Base-by-base conservation (phyloP, 2,113 vertebrate species). In the Rhinolophus sinicus region DNA sequence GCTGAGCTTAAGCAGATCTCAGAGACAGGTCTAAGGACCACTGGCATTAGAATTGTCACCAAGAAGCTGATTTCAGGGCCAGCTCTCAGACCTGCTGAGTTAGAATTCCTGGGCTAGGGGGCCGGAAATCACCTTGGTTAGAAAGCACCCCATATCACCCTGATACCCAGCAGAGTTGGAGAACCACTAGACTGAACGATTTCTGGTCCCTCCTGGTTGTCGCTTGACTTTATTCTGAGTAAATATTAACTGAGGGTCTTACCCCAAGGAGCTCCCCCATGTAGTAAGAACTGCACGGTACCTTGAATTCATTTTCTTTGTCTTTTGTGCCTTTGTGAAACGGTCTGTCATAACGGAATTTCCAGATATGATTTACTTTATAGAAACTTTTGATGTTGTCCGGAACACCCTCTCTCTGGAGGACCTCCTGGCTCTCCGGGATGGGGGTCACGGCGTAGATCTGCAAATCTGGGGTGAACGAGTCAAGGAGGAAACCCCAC, bases 271-370 rank as follows among this genome's bases (percentile, higher is more conserved):
- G 38, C 26, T 62, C 30, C 33, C 38, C 18, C 19, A 15, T 13
- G 4, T 2, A n/a, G 24, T 5, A 35, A 76, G 93, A 90, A 60
- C 0, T 1, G 4, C 3, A 21, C 1, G 8, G 58, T 98, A 99
- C 99, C 99, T 99, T 99, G 98, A 99, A 99, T 98, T 99, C 99
- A 38, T 99, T 99, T 97, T 99, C 99, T 96, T 99, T 99, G 98
- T 99, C 99, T 98, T 99, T 99, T 60, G 99, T 99, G 90, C 99
- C 99, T 98, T 99, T 99, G 98, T 99, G 99, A 97, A 99, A 99
- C 0, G 99, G 99, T 33, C 99, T 98, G 98, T 99, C 99, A 10
- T 99, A 99, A 96, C 99, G 98, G 97, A 99, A 99, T 97, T 99
- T 98, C 99, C 99, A 99, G 98, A 99, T 99, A 96, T 99, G 99